A percentile compares a stretch with the other conserved stretches of the same genome.
Conservation (phyloP, 2,113 vertebrate genomes). For the Solenodon paradoxus region DNA sequence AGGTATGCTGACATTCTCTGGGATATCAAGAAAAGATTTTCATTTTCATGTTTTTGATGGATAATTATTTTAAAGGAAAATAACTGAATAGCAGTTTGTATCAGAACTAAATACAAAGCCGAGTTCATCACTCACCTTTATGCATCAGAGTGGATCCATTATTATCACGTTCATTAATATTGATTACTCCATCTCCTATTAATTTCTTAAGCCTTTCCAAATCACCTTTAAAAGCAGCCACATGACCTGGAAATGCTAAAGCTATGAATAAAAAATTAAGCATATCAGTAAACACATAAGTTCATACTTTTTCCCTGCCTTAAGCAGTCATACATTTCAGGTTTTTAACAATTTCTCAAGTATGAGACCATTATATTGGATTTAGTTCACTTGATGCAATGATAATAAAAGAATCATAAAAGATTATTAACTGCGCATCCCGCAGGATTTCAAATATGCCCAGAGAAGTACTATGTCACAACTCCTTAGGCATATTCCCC, state of each 20-base stretch:
- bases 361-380: background rate
- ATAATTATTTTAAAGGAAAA: conserved; percentile 61
- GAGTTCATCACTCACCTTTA: conserved; percentile 81
- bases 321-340: background rate
- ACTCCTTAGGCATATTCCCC: background rate
- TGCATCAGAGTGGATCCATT: conserved; percentile 85
- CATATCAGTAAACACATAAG: conserved; percentile 1
- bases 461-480: background rate
- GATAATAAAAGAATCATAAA: conserved; percentile 40
- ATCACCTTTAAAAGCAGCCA: conserved; percentile 84
- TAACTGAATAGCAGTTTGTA: conserved; percentile 41
- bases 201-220: conserved; percentile 81
- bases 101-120: conserved; percentile 32
- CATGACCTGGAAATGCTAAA: conserved; percentile 86
- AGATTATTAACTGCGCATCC: background rate
- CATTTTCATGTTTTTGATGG: conserved; percentile 51
- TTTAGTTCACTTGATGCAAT: background rate
- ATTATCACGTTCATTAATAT: conserved; percentile 85
- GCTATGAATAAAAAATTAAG: conserved; percentile 72
- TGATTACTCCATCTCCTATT: conserved; percentile 83
- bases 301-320: background rate
- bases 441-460: background rate
- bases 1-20: background rate
- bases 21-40: conserved; percentile 32
- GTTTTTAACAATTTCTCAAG: background rate